A percentile compares a stretch with the other conserved stretches of the same genome.
Evolutionary conservation across 2,113 vertebrate species (phyloP).

Genomic region (Microtus ochrogaster): DNA sequence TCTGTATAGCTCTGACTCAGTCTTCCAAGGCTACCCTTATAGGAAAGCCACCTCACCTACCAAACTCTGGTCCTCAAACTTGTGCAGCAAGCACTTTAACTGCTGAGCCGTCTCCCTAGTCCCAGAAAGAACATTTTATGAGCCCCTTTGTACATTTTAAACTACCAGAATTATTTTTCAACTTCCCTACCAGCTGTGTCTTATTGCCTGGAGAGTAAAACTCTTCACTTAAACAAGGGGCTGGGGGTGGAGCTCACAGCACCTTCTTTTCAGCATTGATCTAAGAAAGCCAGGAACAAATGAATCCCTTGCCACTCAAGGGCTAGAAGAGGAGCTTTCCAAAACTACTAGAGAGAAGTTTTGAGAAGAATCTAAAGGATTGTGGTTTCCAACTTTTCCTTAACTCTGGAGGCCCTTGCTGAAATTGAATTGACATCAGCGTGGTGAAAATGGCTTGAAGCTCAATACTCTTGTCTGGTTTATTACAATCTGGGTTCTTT

Average conservation of each 20-base stretch:
- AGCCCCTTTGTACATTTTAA: background rate
- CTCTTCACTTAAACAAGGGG: background rate
- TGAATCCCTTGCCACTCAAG: background rate
- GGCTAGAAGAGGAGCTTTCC: background rate
- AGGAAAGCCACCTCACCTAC: background rate
- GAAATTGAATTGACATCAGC: background rate
- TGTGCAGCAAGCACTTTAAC: background rate
- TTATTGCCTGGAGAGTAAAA: background rate
- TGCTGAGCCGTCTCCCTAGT: background rate
- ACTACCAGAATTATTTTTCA: constrained; percentile 28
- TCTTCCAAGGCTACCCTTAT: too few species aligned
- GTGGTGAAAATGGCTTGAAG: background rate
- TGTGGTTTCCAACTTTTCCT: constrained; percentile 34
- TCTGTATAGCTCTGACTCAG: background rate
- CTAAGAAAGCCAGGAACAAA: background rate
- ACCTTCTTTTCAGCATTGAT: background rate
- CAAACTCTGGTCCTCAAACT: background rate
- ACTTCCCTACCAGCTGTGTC: background rate
- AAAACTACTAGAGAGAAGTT: background rate
- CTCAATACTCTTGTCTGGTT: background rate
- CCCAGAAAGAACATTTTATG: background rate
- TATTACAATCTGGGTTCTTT: background rate
- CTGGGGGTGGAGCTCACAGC: background rate
- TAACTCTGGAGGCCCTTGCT: background rate
- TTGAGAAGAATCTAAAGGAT: background rate